Evolutionary conservation across 92 coral and sea anemone genomes (phyloP).

Genomic region (Montipora capitata): DNA sequence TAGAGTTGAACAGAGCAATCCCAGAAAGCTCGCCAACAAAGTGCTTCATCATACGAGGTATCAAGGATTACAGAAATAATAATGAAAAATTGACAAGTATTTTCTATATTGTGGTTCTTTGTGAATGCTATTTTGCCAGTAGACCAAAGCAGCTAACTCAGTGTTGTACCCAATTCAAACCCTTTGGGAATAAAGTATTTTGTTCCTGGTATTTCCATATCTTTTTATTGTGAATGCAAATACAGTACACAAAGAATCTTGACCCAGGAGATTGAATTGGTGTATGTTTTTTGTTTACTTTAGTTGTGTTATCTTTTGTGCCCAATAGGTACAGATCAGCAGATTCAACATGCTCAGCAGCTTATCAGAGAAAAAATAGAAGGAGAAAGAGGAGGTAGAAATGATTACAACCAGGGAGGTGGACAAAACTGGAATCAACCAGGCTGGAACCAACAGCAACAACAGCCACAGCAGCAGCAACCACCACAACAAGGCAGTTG

Average conservation of each 20-base stretch:
- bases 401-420: constrained; percentile 61
- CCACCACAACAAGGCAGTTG: constrained; percentile 65
- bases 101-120: too few species aligned
- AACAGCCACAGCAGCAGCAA: constrained; percentile 88
- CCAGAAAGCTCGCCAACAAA: constrained; percentile 98
- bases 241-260: too few species aligned
- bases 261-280: too few species aligned
- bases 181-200: too few species aligned
- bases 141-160: too few species aligned
- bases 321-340: constrained; percentile 91
- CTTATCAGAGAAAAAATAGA: constrained; percentile 94
- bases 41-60: constrained; percentile 91
- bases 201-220: too few species aligned
- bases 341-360: constrained; percentile 95
- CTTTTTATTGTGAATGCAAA: too few species aligned
- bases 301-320: not conserved
- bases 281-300: too few species aligned
- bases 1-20: constrained; percentile 90
- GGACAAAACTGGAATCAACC: constrained; percentile 74
- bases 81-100: not conserved
- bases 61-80: not conserved
- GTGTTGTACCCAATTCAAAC: too few species aligned
- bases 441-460: constrained; percentile 88
- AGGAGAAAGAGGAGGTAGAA: constrained; percentile 68
- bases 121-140: too few species aligned